These are phyloP conservation scores for Danio albolineatus DNA, from an alignment of 2,797 vertebrate genomes.

Conservation along the genomic window DNA sequence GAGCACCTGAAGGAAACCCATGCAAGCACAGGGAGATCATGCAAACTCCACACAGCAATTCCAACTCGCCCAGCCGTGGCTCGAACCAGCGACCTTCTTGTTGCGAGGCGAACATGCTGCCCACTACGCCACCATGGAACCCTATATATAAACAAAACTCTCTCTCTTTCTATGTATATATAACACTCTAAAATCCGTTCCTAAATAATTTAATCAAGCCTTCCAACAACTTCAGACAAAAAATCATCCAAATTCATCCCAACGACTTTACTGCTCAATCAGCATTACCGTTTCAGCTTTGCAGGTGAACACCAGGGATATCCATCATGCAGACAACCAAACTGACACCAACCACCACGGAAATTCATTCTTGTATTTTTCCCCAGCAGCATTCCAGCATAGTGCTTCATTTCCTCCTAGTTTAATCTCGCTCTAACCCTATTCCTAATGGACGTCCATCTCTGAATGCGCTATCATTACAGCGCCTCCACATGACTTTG, in stretches of 20 bases:
- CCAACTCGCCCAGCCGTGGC: no score
- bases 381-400: constrained; percentile 45
- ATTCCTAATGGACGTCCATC: constrained; percentile 17
- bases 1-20: no score
- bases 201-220: background rate
- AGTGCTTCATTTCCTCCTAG: constrained; percentile 45
- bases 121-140: no score
- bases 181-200: background rate
- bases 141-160: no score
- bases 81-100: no score
- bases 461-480: constrained; percentile 51
- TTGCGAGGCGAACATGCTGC: no score
- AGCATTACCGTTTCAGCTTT: background rate
- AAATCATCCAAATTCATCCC: no score
- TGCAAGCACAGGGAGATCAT: no score
- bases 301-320: background rate
- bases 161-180: no score
- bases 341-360: background rate
- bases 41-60: no score
- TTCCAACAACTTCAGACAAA: background rate
- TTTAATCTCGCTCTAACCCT: constrained; percentile 36
- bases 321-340: background rate
- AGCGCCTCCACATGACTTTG: background rate
- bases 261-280: background rate
- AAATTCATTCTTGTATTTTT: constrained; percentile 32